Conservation (phyloP, 2,888 invertebrate species). For the Cyclophora albipunctata region DNA sequence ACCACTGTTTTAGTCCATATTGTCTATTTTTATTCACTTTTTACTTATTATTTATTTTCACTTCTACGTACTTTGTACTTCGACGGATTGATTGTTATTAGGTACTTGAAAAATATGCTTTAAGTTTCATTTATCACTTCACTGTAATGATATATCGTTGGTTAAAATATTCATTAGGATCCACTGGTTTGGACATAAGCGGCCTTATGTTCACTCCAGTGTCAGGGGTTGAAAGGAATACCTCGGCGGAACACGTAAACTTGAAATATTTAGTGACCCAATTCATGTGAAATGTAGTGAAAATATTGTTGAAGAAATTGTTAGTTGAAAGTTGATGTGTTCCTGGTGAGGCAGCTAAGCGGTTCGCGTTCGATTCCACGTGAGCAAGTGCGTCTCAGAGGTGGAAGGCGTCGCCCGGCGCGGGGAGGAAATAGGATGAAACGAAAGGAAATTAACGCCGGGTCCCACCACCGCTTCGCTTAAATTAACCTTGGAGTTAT, state of each 20-base stretch:
- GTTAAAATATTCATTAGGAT: slow-evolving; percentile 15
- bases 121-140: slow-evolving; percentile 55
- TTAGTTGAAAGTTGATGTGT: slow-evolving; percentile 35
- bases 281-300: slow-evolving; percentile 14
- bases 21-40: slow-evolving; percentile 40
- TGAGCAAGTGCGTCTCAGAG: slow-evolving; percentile 59
- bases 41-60: slow-evolving; percentile 35
- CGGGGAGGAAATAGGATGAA: slow-evolving; percentile 58
- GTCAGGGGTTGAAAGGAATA: slow-evolving; percentile 35
- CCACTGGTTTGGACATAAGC: slow-evolving; percentile 60
- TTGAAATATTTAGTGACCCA: slow-evolving; percentile 15
- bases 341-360: slow-evolving; percentile 67
- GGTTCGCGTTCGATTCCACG: slow-evolving; percentile 66
- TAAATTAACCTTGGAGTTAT: slow-evolving; percentile 28
- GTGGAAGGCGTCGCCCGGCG: slow-evolving; percentile 72
- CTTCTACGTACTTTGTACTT: slow-evolving; percentile 64
- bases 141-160: slow-evolving; percentile 41
- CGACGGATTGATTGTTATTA: slow-evolving; percentile 58
- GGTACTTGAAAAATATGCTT: slow-evolving; percentile 60
- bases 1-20: slow-evolving; percentile 42
- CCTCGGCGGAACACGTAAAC: slow-evolving; percentile 53
- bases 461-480: slow-evolving; percentile 69
- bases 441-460: slow-evolving; percentile 41
- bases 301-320: slow-evolving; percentile 11
- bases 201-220: slow-evolving; percentile 60